Evolutionary conservation across 2,888 invertebrate genomes (phyloP), one percentile per base, ranked within the genome.

Genomic region (Pseudococcus jackbeardsleyi): DNA sequence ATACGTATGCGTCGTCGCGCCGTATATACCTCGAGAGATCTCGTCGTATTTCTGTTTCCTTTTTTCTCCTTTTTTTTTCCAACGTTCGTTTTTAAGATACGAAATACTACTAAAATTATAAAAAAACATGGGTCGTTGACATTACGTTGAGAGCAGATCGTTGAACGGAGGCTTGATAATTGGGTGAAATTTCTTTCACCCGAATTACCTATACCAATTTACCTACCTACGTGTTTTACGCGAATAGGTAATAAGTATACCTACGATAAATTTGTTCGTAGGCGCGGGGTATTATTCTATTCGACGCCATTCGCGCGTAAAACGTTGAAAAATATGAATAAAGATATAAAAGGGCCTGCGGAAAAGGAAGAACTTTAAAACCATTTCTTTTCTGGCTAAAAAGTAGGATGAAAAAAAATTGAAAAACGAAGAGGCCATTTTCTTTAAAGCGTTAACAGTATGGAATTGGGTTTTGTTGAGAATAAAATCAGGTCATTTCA

Each of bases 51-150:
- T 72, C 12, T 3, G 33, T 15, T 26, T 15, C 5, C 22, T 64
- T 64, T 64, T 19, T 22, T 22, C 22, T 64, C 50, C 1, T 64
- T 26, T 72, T 26, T 72, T 26, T 54, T 54, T 17, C 22, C 12
- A 72, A 5, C 4, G 26, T 26, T 19, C 5, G 17, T 19, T 11
- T 19, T 7, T 11, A 15, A 9, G 64, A 22, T 64, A 19, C 7
- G 15, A 59, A 64, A 6, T 64, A 64, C 64, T 8, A 54, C 26
- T 33, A 33, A 33, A 33, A 46, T 5, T 54, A 72, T 7, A n/a
- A 72, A 72, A 72, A 72, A 33, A 33, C 26, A 33, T 33, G 33
- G 68, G 68, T n/a, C 68, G 68, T 72, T 72, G 68, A 72, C 68
- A 11, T 26, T 33, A 33, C 15, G n/a, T 26, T 15, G 11, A 6